A percentile compares a stretch with the other conserved stretches of the same genome.
Evolutionary conservation across 2,113 vertebrate species (phyloP).

Genomic region (Neopipo cinnamomea): DNA sequence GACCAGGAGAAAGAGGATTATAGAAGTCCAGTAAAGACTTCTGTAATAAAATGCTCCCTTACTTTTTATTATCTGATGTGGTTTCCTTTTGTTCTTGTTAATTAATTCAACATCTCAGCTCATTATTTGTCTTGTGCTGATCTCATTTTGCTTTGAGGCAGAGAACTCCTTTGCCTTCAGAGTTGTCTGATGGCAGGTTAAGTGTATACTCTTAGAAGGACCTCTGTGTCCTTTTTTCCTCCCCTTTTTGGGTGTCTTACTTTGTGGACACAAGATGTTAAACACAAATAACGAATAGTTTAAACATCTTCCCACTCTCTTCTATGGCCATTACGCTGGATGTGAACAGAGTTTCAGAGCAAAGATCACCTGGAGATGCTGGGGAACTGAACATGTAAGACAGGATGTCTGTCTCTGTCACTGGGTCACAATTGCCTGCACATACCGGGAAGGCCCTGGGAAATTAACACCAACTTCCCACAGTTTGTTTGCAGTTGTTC

Average conservation of each 20-base stretch:
- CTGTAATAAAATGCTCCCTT: background rate
- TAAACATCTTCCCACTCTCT: background rate
- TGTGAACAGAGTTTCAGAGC: background rate
- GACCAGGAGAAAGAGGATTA: background rate
- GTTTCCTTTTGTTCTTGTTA: background rate
- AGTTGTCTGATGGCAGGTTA: background rate
- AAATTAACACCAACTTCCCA: background rate
- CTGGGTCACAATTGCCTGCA: background rate
- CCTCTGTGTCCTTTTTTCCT: background rate
- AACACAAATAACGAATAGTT: background rate
- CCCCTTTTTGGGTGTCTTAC: background rate
- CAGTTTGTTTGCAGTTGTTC: background rate
- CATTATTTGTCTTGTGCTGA: background rate
- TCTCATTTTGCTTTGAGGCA: slow-evolving; percentile 3
- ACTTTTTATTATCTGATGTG: background rate
- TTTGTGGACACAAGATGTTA: background rate
- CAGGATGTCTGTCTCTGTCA: background rate
- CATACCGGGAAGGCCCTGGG: background rate
- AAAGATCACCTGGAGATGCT: background rate
- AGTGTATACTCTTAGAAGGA: background rate
- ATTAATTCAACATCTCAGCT: background rate
- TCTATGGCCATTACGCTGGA: background rate
- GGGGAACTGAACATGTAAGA: background rate
- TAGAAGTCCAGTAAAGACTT: background rate
- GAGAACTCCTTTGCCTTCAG: background rate